Evolutionary conservation across 53 echinoderm and acorn worm species (phyloP).

Genomic region (Echinometra lucunter): DNA sequence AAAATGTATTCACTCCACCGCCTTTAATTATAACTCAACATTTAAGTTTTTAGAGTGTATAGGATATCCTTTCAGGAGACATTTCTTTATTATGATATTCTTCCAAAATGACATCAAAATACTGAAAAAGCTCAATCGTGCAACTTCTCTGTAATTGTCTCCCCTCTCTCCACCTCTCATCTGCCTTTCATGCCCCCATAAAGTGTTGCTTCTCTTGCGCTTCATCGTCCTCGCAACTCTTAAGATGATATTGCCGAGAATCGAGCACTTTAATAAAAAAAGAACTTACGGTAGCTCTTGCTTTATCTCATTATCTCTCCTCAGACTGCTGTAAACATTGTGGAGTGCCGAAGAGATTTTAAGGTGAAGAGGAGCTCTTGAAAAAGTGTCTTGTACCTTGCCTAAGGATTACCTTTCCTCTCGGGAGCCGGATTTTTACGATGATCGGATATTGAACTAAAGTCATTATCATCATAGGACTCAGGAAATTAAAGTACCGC

Average conservation of each 20-base stretch:
- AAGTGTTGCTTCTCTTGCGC: neutral
- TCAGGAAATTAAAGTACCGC: neutral
- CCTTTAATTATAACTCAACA: too few species aligned
- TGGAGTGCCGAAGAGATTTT: neutral
- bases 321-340: neutral
- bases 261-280: neutral
- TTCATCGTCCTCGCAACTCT: neutral
- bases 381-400: neutral
- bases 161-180: neutral
- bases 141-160: neutral
- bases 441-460: slow-evolving; percentile 12
- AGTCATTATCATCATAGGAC: neutral
- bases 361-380: neutral
- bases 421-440: neutral
- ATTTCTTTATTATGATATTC: too few species aligned
- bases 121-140: too few species aligned
- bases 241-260: neutral
- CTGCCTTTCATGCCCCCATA: neutral
- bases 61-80: too few species aligned
- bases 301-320: neutral
- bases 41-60: too few species aligned
- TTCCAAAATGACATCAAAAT: too few species aligned
- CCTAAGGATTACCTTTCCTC: neutral
- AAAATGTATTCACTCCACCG: too few species aligned
- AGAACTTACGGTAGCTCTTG: neutral